Percentiles rank a stretch among this genome's conserved stretches.
Evolutionary conservation across 2,113 vertebrate species (phyloP).

Genomic region (Kobus ellipsiprymnus): DNA sequence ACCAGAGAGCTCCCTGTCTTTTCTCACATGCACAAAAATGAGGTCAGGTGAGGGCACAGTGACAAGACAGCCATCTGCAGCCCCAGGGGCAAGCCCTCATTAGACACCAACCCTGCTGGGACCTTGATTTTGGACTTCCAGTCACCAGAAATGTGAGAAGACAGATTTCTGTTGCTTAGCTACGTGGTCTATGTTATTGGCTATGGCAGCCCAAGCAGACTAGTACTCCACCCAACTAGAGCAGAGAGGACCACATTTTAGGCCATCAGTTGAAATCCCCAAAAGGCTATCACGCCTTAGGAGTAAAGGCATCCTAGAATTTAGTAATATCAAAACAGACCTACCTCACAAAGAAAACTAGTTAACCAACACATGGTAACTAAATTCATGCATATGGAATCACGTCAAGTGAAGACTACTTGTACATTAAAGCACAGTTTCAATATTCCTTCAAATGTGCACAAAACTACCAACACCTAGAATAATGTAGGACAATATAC

Average conservation of each 20-base stretch:
- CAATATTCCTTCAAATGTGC: neutral
- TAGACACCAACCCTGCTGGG: neutral
- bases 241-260: neutral
- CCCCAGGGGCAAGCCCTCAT: neutral
- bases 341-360: conserved; percentile 7
- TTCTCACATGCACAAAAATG: neutral
- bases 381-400: neutral
- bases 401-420: neutral
- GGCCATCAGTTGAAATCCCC: neutral
- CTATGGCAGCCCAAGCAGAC: neutral
- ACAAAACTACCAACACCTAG: neutral
- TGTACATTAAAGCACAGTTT: neutral
- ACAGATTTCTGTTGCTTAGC: neutral
- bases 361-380: neutral
- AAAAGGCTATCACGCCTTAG: neutral
- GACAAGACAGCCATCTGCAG: neutral
- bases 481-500: neutral
- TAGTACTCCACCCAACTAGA: neutral
- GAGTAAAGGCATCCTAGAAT: neutral
- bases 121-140: neutral
- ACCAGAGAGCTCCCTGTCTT: neutral
- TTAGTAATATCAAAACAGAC: conserved; percentile 1
- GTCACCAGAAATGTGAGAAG: neutral
- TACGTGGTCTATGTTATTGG: neutral
- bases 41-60: neutral